Percentiles rank a stretch among this genome's conserved stretches.
These are phyloP conservation scores for Coelopa pilipes DNA, from an alignment of 2,888 invertebrate species.

Conservation along the genomic window DNA sequence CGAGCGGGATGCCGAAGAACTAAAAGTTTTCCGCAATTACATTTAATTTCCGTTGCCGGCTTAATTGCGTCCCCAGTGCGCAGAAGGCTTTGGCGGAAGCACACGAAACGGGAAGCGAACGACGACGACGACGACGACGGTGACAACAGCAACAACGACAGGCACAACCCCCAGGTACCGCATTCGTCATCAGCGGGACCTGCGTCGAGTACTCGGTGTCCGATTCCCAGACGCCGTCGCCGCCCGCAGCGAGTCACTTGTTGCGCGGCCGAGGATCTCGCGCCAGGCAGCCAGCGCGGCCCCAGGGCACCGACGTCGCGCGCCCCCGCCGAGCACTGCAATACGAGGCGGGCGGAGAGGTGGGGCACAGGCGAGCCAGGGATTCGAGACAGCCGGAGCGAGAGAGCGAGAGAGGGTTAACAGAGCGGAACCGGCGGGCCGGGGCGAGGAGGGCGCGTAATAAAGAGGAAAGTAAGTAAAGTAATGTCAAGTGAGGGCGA, in stretches of 20 bases:
- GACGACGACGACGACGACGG: not conserved
- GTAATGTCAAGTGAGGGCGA: no score
- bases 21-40: not conserved
- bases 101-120: not conserved
- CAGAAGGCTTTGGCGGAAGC: not conserved
- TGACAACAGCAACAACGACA: not conserved
- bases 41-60: not conserved
- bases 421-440: no score
- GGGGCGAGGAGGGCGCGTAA: no score
- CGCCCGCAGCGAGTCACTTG: conserved; percentile 3
- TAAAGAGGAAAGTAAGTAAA: no score
- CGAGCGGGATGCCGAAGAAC: not conserved
- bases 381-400: no score
- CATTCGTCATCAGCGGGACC: not conserved
- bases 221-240: not conserved
- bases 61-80: not conserved
- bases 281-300: no score
- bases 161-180: no score
- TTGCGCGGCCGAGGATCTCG: not conserved
- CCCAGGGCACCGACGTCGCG: no score
- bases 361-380: no score
- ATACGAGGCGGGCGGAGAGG: no score
- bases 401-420: no score
- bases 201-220: not conserved
- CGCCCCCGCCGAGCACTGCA: no score